Evolutionary conservation across 2,797 vertebrate species (phyloP), one percentile per base, ranked within the genome.

Genomic region (Zenarchopterus dispar): DNA sequence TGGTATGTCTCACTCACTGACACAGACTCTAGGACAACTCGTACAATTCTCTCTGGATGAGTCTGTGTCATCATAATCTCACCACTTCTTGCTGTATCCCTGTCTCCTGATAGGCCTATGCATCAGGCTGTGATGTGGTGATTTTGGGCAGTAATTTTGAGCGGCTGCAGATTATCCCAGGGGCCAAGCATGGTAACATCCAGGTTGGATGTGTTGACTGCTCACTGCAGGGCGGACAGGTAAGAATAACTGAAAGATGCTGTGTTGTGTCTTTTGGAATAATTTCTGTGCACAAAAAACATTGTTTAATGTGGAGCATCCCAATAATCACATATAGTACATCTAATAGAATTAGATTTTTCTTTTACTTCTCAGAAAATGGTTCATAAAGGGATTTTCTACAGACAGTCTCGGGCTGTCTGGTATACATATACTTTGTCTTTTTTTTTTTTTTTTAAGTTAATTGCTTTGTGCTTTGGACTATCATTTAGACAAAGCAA

Each of bases 131-230:
- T 93, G 98, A 99, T 56, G 94, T 99, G 70, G 97, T 99, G 76
- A 94, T 99, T 82, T 77, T 99, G 84, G 97, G 96, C 61, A 98
- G 96, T 84, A 94, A 98, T 81, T 99, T 99, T 87, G 96, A 99
- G 92, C 94, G 97, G 71, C 89, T 98, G 76, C 97, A 99, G 82
- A 97, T 99, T 91, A 98, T 99, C 73, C 97, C 97, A 62, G 98
- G 98, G 84, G 93, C 96, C 82, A 97, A 98, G 81, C 96, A 99
- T 92, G 97, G 98, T 68, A 99, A 99, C 85, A 93, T 99, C 84
- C 97, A 97, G 91, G 97, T 99, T 72, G 96, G 95, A 59, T 99
- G 98, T 87, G 95, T 99, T 60, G 96, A 97, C 89, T 98, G 97
- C 85, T 98, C 97, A 49, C 86, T 94, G 84, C 96, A 95, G 58